Base-by-base conservation (phyloP, 1,140 invertebrate genomes). In the Drosophila hydei region DNA sequence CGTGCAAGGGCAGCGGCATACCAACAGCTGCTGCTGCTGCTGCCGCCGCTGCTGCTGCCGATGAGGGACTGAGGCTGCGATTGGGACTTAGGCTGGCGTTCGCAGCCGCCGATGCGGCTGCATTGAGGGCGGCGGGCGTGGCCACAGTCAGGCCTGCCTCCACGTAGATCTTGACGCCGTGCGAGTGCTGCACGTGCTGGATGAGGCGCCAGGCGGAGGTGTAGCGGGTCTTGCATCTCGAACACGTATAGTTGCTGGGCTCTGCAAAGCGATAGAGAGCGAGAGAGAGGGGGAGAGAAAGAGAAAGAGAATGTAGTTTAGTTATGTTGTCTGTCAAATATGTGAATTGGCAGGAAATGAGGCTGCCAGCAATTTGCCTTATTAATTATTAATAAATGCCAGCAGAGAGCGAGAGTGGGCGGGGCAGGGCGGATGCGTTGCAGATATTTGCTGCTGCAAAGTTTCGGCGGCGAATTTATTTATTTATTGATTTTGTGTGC, bases 201-300 rank as follows among this genome's bases (percentile, higher is more conserved):
- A 99, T 94, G 69, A 99, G 93, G 45, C 95, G 94, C 98, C 98
- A 99, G 0, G 98, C 97, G 19, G 98, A 98, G 75, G 95, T 94
- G 54, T 97, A 94, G 42, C 96, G 94, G 55, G 96, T 95, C 76
- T 98, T 98, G 92, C 98, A 99, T 30, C 98, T 98, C 14, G 95
- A 97, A 92, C 98, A 99, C 40, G 97, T 95, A 91, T 98, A 97
- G 93, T 96, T 97, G 91, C 95, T 96, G 67, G 98, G 98, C 93
- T 99, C 98, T 99, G 96, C 45, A 95, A 12, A 1, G 93, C 0
- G n/a, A 42, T 0, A 33, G n/a, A 30, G 30, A 16, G 0, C 3
- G 9, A 3, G 0, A 3, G 8, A 9, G 14, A 4, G 16, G 21
- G 16, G 12, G 93, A 83, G 67, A 92, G 79, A 92, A 79, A 91